Evolutionary conservation across 2,113 vertebrate genomes (phyloP).

Genomic region (Psittacus erithacus): DNA sequence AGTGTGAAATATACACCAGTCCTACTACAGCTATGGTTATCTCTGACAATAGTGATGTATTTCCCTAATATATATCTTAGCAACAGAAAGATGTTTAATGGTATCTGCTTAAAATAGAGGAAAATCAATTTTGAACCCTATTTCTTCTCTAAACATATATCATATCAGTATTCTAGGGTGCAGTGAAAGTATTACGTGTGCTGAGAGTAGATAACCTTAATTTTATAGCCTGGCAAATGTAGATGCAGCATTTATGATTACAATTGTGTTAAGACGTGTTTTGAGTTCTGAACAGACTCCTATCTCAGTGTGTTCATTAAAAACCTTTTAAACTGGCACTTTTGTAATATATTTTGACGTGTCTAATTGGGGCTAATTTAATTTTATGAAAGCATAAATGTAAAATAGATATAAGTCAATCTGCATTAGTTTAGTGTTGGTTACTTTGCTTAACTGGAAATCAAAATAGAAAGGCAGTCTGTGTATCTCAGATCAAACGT

Average conservation of each 20-base stretch:
- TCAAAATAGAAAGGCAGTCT: background rate
- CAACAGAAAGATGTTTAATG: background rate
- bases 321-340: background rate
- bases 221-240: background rate
- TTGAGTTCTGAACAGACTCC: background rate
- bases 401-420: background rate
- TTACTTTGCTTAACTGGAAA: conserved; percentile 9
- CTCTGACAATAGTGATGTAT: background rate
- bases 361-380: background rate
- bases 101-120: background rate
- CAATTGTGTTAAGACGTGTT: background rate
- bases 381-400: background rate
- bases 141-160: background rate
- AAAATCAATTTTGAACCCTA: background rate
- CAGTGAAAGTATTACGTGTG: background rate
- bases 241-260: background rate
- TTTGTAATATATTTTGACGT: background rate
- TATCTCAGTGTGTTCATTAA: background rate
- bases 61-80: background rate
- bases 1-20: background rate
- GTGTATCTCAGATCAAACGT: background rate
- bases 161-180: background rate
- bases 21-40: background rate
- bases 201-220: background rate
- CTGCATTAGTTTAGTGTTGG: background rate